Base-by-base conservation (phyloP, 2,113 vertebrate genomes). In the Petromus typicus region DNA sequence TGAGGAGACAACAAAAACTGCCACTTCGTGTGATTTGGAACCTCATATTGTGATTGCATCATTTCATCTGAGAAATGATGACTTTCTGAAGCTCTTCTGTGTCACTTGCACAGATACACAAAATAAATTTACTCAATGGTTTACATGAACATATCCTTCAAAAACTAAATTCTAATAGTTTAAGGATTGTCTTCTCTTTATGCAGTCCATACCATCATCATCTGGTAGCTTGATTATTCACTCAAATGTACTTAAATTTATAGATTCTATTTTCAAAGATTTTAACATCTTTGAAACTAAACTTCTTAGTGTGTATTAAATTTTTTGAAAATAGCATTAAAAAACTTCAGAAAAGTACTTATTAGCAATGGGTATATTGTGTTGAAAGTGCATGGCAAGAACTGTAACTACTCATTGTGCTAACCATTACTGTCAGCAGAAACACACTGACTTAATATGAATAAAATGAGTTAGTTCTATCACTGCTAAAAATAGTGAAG, bases 11-110 rank as follows among this genome's bases (percentile, higher is more conserved):
- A 83, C 82, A 73, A 90, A 90, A 93, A 75, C 48, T 73, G 37
- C 81, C n/a, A 8, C 45, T 88, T 88, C 54, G 67, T 93, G 75
- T 82, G 20, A 59, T 79, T 88, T 95, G 63, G 43, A 84, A 66
- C 12, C 1, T 83, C 27, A 90, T 37, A 25, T 61, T 93, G 16
- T 51, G 78, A 73, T 79, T 95, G 56, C 63, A 93, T 93, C 61
- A 69, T 93, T 87, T 93, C 67, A 23, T 88, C 86, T 83, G n/a
- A 84, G 63, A 93, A 93, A 64, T 7, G 11, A 17, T 32, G 12
- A 45, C 25, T 93, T 76, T 69, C 10, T 96, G 22, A 75, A 63
- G 16, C 90, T 23, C 66, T 13, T 80, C 9, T 80, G 23, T 75
- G 2, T 81, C 22, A 78, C 0, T 56, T 25, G 17, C 25, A 86